Conservation (phyloP, 2,888 invertebrate species). For the Xylota sylvarum region DNA sequence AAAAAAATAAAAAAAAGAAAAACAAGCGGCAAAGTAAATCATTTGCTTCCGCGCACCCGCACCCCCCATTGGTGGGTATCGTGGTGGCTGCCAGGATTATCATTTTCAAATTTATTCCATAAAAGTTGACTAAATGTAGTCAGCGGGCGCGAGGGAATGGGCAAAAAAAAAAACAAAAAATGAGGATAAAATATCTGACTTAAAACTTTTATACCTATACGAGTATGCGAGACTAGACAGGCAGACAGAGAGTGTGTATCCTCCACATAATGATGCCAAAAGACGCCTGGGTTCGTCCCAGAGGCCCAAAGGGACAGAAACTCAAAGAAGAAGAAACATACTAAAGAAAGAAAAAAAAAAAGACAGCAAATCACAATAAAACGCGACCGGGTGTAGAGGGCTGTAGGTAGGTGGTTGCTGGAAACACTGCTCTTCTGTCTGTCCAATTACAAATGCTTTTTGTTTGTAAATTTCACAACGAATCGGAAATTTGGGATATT, state of each 20-base stretch:
- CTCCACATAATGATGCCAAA: conserved; percentile 9
- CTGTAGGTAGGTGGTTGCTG: too few relatives aligned
- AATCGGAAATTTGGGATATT: conserved; percentile 30
- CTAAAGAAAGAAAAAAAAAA: background rate
- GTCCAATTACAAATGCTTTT: conserved; percentile 33
- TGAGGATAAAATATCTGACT: background rate
- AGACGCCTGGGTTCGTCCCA: background rate
- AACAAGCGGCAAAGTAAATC: conserved; percentile 11
- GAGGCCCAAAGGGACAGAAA: conserved; percentile 1
- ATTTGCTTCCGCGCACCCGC: conserved; percentile 8
- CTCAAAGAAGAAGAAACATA: background rate
- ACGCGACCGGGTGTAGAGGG: background rate
- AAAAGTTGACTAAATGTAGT: conserved; percentile 29
- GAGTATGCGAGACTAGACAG: conserved; percentile 25
- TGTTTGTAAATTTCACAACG: conserved; percentile 39
- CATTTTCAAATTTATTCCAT: conserved; percentile 36
- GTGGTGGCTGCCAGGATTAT: conserved; percentile 10
- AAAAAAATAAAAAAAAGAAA: background rate
- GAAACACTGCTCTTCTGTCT: background rate
- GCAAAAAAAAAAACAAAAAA: conserved; percentile 5
- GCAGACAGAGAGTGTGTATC: background rate
- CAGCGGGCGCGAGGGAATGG: background rate
- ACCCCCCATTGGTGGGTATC: background rate
- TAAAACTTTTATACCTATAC: background rate
- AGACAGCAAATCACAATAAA: conserved; percentile 4